Conservation (phyloP, 2,888 invertebrate genomes). For the Drosophila anomalata region DNA sequence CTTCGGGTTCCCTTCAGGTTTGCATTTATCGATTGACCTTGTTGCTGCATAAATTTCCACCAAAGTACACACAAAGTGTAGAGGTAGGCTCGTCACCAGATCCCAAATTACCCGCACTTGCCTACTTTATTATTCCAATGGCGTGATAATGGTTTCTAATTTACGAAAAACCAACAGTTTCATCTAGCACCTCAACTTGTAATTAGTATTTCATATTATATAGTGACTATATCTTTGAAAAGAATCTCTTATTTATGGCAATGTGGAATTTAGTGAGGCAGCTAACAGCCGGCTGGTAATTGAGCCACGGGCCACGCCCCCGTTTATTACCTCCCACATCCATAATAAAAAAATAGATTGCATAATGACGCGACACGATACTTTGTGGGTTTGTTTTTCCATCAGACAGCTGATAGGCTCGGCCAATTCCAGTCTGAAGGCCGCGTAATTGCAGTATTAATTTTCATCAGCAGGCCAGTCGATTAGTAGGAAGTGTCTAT, state of each 20-base stretch:
- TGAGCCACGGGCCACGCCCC: constrained; percentile 30
- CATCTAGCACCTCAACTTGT: neutral
- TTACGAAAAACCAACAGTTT: constrained; percentile 13
- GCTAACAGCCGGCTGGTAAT: constrained; percentile 32
- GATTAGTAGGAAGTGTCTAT: constrained; percentile 18
- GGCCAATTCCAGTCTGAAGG: constrained; percentile 36
- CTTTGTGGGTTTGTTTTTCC: constrained; percentile 48
- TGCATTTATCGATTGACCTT: constrained; percentile 76
- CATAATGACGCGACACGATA: constrained; percentile 36
- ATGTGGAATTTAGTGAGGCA: constrained; percentile 29
- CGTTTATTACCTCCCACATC: constrained; percentile 26
- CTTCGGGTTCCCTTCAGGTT: constrained; percentile 35
- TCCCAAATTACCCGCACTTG: constrained; percentile 16
- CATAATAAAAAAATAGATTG: constrained; percentile 17
- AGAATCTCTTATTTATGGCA: constrained; percentile 10
- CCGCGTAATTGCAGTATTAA: constrained; percentile 49
- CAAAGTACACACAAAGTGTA: constrained; percentile 22
- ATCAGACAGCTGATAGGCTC: constrained; percentile 52
- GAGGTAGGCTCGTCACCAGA: constrained; percentile 43
- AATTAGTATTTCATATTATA: neutral
- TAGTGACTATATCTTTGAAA: neutral
- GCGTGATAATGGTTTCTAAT: constrained; percentile 28
- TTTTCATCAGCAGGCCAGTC: constrained; percentile 63
- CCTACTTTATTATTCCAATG: constrained; percentile 41
- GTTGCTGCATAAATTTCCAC: constrained; percentile 72